Conservation (phyloP, 2,113 vertebrate genomes). For the Peromyscus polionotus region DNA sequence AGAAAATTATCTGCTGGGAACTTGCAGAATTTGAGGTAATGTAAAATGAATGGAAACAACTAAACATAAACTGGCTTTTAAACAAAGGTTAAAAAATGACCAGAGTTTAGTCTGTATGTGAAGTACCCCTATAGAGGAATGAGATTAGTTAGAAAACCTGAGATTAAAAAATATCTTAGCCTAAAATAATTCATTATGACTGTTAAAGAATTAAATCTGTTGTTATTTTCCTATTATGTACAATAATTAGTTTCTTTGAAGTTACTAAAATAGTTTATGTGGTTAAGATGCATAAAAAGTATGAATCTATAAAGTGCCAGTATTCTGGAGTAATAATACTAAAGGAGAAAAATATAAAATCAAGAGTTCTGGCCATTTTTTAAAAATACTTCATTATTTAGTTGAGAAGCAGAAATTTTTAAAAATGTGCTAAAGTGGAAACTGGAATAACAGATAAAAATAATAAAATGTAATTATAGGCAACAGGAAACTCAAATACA, state of each 20-base stretch:
- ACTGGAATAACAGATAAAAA: background rate
- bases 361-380: background rate
- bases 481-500: background rate
- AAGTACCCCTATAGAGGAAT: background rate
- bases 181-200: background rate
- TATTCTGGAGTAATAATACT: conserved; percentile 1
- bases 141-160: background rate
- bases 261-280: accelerated
- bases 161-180: background rate
- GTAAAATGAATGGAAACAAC: background rate
- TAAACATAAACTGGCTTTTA: background rate
- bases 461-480: background rate
- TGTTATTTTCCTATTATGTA: background rate
- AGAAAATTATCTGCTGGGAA: background rate
- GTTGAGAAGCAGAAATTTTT: background rate
- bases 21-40: background rate
- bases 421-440: background rate
- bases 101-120: background rate
- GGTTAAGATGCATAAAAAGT: background rate
- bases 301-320: too few relatives aligned
- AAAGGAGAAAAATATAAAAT: background rate
- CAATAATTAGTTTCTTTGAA: background rate
- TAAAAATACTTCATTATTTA: background rate
- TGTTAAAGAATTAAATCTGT: background rate
- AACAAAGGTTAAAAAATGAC: background rate